Evolutionary conservation across 2,113 vertebrate genomes (phyloP), one percentile per base, ranked within the genome.

Genomic region (Abramis brama): DNA sequence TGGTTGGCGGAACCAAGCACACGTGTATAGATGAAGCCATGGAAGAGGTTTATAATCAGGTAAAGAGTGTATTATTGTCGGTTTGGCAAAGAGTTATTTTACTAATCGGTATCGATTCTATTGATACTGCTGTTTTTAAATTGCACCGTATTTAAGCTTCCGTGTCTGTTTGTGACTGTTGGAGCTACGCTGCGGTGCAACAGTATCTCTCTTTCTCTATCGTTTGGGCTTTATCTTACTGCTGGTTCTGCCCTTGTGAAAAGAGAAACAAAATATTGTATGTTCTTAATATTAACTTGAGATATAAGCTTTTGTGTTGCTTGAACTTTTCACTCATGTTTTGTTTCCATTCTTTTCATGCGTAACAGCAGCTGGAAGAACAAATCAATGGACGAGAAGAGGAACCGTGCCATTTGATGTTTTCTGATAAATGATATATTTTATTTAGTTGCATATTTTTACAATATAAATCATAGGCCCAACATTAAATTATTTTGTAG

Each of bases 101-200:
- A 75, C 10, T 21, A 9, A 10, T 39, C 33, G 36, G 17, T 36
- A 6, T 6, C 2, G n/a, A 39, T 11, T 25, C 5, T 25, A 4
- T 27, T 2, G 21, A 74, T 23, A 71, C 19, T 39, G 19, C 21
- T 76, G 6, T 10, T 8, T 19, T 23, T 33, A 4, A n/a, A 36
- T 3, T 33, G 64, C 80, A 82, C 45, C 80, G 80, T 82, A 3
- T 82, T 82, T 82, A 70, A 55, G 45, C 21, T 82, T 52, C 60
- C 80, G 25, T 70, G 64, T 82, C 80, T 82, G 43, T 70, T 62
- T 82, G 80, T 82, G 80, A 70, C 64, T 5, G 6, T 23, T 64
- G 64, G 27, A 82, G 64, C 45, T 82, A 82, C 80, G 80, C 80
- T n/a, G 25, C 80, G 80, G 64, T 82, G 80, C 80, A 45, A 82